Evolutionary conservation across 2,113 vertebrate species (phyloP), one percentile per base, ranked within the genome.

Genomic region (Sinocyclocheilus maitianheensis): DNA sequence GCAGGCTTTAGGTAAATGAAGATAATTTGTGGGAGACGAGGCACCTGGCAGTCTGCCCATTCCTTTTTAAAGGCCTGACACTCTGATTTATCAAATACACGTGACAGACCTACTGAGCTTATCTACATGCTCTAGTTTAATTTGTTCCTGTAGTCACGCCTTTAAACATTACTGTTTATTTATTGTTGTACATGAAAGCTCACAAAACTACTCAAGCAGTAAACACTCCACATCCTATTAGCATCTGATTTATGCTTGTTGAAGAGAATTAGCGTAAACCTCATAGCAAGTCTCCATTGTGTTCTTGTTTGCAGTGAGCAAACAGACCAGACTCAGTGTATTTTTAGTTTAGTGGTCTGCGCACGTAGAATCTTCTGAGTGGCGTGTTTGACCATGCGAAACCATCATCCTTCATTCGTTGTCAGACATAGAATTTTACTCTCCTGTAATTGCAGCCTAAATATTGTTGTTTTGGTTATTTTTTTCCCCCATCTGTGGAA

Each of bases 11-110:
- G 6, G 76, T 69, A 74, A 51, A 37, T 58, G 67, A 26, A 40
- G 55, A 74, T 53, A 22, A 55, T 77, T 77, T 82, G 78, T 72
- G 69, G 43, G 34, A 62, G 67, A 75, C 18, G 30, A 95, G 93
- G 94, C 95, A 96, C 95, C 96, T 96, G 96, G 95, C 18, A 92
- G 93, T 67, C 85, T 65, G 77, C 10, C 46, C 94, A 95, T 94
- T 93, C 90, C 20, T 89, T 90, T 89, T 89, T 75, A 89, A 87
- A 81, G 87, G 80, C 83, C 89, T 83, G 82, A 67, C n/a, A 86
- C 67, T 76, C 30, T 77, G 26, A 81, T 65, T 34, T 43, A 76
- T 82, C 43, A 77, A 34, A 83, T 53, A 77, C 34, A 77, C 58
- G 14, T 40, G 37, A 80, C 53, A 87, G n/a, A 84, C 37, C n/a